Evolutionary conservation across 1,140 invertebrate species (phyloP).

Genomic region (Conus ventricosus): DNA sequence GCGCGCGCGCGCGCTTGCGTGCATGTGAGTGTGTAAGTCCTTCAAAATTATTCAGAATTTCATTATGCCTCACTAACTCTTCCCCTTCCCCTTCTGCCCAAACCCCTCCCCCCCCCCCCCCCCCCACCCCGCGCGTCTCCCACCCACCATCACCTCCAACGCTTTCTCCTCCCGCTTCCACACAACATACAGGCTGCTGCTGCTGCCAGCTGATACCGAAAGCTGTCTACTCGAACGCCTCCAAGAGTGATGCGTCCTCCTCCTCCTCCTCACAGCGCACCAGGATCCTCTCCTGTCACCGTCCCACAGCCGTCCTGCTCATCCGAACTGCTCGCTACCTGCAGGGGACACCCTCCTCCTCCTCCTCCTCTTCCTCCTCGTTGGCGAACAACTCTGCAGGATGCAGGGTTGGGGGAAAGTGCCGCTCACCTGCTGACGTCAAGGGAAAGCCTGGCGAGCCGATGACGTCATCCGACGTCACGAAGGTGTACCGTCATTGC

Average conservation of each 20-base stretch:
- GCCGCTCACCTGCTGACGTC: too few relatives aligned
- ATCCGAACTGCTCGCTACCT: not conserved
- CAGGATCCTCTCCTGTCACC: not conserved
- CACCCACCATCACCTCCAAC: not conserved
- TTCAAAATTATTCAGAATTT: not conserved
- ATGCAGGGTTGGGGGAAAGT: too few relatives aligned
- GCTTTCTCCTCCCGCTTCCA: not conserved
- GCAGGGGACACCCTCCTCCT: too few relatives aligned
- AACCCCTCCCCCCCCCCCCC: not conserved
- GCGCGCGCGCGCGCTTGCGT: not conserved
- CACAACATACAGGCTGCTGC: not conserved
- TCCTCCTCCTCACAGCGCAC: not conserved
- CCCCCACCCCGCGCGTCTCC: not conserved
- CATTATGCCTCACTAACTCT: not conserved
- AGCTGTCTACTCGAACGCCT: not conserved
- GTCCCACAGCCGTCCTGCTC: not conserved
- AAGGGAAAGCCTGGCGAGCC: not conserved
- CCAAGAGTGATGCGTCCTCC: not conserved
- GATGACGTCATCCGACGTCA: not conserved
- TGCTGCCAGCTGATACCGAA: too few relatives aligned
- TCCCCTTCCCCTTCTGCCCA: not conserved
- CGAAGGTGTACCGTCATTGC: slow-evolving; percentile 11
- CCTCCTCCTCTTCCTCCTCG: too few relatives aligned
- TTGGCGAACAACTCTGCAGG: too few relatives aligned
- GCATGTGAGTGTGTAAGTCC: not conserved